These are phyloP conservation scores for Resseliella maxima DNA, from an alignment of 2,888 invertebrate genomes.

Conservation along the genomic window DNA sequence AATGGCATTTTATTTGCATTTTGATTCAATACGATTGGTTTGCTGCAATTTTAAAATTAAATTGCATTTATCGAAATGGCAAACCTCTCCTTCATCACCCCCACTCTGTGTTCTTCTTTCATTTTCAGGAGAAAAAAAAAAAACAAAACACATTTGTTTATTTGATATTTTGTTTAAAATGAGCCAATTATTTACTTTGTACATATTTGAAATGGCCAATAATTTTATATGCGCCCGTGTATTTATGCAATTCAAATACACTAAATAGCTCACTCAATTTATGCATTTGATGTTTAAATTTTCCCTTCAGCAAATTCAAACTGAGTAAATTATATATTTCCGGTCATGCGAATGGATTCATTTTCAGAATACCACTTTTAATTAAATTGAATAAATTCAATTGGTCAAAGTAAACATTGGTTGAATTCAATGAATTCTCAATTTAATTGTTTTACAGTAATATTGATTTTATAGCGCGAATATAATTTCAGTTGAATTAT, in stretches of 20 bases:
- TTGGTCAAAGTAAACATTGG: not conserved
- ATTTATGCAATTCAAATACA: not conserved
- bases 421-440: not conserved
- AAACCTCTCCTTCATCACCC: too few species aligned
- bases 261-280: not conserved
- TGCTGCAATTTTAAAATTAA: constrained; percentile 19
- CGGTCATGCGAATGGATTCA: not conserved
- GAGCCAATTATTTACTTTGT: constrained; percentile 45
- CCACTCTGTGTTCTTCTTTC: too few species aligned
- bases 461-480: too few species aligned
- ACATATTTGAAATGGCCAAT: not conserved
- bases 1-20: constrained; percentile 41
- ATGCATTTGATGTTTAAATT: constrained; percentile 35
- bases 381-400: constrained; percentile 27
- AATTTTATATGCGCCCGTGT: not conserved
- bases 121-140: too few species aligned
- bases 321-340: constrained; percentile 30
- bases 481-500: too few species aligned
- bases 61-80: not conserved
- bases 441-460: too few species aligned
- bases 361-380: constrained; percentile 22
- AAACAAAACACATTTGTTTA: not conserved
- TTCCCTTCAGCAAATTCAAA: not conserved
- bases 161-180: constrained; percentile 1
- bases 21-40: not conserved